phyloP scores from a whole-genome alignment of 1,140 invertebrate genomes.

The Drosophila neocordata region DNA sequence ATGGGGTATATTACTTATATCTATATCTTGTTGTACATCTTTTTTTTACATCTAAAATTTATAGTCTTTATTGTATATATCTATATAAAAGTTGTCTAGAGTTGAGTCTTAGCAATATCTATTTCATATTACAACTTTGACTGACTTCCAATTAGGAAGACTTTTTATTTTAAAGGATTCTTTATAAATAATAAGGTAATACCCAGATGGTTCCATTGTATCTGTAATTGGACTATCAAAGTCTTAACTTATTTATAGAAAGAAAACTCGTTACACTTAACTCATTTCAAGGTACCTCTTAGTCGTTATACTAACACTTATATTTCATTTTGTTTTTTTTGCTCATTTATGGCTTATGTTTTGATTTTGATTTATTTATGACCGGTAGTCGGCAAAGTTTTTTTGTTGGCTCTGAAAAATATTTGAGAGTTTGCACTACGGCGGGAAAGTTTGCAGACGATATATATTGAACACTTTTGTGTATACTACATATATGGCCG shows the following conservation, averaged over 20 bases:
- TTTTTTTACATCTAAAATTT: neutral
- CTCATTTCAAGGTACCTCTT: too few species aligned
- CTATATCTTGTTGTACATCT: neutral
- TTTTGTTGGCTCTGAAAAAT: slow-evolving; percentile 57
- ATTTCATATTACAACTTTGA: too few species aligned
- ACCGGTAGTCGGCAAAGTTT: slow-evolving; percentile 27
- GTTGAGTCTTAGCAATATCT: neutral
- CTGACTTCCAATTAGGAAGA: too few species aligned
- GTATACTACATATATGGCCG: slow-evolving; percentile 25
- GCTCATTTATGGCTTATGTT: neutral
- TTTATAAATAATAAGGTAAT: too few species aligned
- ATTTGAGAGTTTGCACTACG: slow-evolving; percentile 31
- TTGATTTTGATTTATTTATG: slow-evolving; percentile 33
- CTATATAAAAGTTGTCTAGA: too few species aligned
- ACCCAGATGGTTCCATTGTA: too few species aligned
- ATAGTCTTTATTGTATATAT: too few species aligned
- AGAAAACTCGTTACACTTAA: too few species aligned
- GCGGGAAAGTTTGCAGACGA: slow-evolving; percentile 69
- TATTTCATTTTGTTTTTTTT: slow-evolving; percentile 13
- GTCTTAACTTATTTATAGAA: too few species aligned
- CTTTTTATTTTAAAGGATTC: too few species aligned
- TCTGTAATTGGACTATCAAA: too few species aligned
- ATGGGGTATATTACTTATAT: too few species aligned
- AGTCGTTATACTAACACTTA: neutral
- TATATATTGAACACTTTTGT: neutral